Percentiles rank a stretch among this genome's conserved stretches.
These are phyloP conservation scores for Epinephelus moara DNA, from an alignment of 2,113 vertebrate genomes.

Conservation along the genomic window DNA sequence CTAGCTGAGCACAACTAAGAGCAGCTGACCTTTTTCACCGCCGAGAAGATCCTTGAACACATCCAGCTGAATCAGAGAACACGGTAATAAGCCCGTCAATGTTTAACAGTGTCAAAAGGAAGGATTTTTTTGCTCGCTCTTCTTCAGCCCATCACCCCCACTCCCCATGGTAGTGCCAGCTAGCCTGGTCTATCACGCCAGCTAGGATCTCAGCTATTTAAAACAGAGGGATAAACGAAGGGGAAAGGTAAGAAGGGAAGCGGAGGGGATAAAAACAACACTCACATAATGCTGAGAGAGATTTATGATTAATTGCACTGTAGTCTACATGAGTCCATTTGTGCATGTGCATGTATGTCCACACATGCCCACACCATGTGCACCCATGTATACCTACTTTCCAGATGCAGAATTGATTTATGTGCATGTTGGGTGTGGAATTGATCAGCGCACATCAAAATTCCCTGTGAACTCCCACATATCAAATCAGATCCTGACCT, in stretches of 20 bases:
- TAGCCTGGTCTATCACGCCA: slow-evolving; percentile 86
- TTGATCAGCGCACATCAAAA: slow-evolving; percentile 88
- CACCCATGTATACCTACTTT: slow-evolving; percentile 72
- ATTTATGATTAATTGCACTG: slow-evolving; percentile 80
- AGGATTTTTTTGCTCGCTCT: slow-evolving; percentile 75
- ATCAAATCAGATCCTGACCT: slow-evolving; percentile 85
- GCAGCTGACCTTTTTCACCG: slow-evolving; percentile 99
- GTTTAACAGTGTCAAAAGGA: slow-evolving; percentile 92
- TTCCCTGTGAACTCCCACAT: slow-evolving; percentile 81
- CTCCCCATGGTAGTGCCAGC: slow-evolving; percentile 74
- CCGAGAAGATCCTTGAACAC: slow-evolving; percentile 96
- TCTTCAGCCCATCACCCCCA: slow-evolving; percentile 59
- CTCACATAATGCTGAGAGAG: slow-evolving; percentile 77
- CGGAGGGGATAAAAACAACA: slow-evolving; percentile 75
- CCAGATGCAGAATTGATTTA: slow-evolving; percentile 87
- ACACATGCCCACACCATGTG: slow-evolving; percentile 60
- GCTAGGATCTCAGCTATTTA: slow-evolving; percentile 80
- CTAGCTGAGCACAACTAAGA: slow-evolving; percentile 95
- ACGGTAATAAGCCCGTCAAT: slow-evolving; percentile 92
- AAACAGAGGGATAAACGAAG: slow-evolving; percentile 59
- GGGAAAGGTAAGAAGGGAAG: slow-evolving; percentile 72
- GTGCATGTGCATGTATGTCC: slow-evolving; percentile 34
- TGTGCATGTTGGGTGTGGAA: slow-evolving; percentile 83
- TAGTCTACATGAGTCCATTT: slow-evolving; percentile 27
- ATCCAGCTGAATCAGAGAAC: slow-evolving; percentile 93